Evolutionary conservation across 2,888 invertebrate species (phyloP).

Genomic region (Thysanoteuthis rhombus): DNA sequence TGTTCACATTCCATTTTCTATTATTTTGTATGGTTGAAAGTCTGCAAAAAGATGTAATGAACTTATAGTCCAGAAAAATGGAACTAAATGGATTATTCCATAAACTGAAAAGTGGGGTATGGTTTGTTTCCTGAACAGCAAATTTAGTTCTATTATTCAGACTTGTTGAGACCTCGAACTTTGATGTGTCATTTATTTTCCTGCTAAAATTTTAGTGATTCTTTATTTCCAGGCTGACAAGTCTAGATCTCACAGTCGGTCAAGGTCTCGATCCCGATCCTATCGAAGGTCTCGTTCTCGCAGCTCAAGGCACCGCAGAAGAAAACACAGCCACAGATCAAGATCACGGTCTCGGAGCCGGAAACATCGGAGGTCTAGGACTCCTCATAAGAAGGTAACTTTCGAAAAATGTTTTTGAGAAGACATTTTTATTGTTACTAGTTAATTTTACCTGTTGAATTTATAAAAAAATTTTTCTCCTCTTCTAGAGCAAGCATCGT

Average conservation of each 20-base stretch:
- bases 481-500: neutral
- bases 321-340: neutral
- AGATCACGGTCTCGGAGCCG: constrained; percentile 15
- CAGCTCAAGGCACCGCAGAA: neutral
- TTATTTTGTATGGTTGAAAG: too few relatives aligned
- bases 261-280: neutral
- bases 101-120: neutral
- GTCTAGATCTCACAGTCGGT: constrained; percentile 19
- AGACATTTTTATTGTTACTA: neutral
- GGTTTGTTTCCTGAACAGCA: neutral
- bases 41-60: too few relatives aligned
- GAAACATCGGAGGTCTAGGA: neutral
- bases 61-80: too few relatives aligned
- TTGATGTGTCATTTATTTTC: too few relatives aligned
- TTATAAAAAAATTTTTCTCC: neutral
- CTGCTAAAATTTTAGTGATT: neutral
- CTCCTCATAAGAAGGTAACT: constrained; percentile 18
- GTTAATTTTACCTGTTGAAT: neutral
- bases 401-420: neutral
- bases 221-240: neutral
- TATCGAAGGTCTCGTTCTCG: neutral
- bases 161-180: neutral
- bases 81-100: too few relatives aligned
- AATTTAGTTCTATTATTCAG: neutral
- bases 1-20: too few relatives aligned